phyloP scores from a whole-genome alignment of 2,113 vertebrate genomes.

The Noctilio leporinus region DNA sequence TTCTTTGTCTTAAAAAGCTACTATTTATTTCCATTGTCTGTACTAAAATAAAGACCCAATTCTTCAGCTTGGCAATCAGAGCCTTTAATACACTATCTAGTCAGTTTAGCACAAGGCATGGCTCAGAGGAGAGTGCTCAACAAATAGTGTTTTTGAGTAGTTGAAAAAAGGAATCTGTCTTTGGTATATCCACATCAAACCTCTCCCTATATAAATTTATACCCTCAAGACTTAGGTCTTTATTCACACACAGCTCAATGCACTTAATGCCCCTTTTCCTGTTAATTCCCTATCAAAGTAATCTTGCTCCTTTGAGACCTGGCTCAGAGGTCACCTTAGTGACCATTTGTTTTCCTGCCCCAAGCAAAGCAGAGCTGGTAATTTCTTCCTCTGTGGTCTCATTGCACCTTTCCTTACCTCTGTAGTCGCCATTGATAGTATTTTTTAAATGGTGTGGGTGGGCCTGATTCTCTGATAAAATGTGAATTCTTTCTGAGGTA shows the following conservation, averaged over 20 bases:
- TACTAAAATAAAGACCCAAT: neutral
- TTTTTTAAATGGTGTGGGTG: neutral
- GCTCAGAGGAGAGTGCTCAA: neutral
- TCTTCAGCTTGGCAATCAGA: neutral
- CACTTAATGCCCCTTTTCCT: neutral
- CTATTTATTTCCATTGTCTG: neutral
- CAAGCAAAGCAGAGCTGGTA: neutral
- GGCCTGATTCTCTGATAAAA: neutral
- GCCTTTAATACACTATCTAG: neutral
- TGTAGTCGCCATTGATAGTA: neutral
- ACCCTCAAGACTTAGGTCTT: neutral
- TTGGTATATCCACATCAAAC: neutral
- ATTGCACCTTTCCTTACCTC: neutral
- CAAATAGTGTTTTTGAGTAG: neutral
- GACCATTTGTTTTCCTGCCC: neutral
- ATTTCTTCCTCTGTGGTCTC: neutral
- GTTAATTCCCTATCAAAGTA: neutral
- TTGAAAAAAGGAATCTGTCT: neutral
- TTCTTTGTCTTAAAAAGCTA: neutral
- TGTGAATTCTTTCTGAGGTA: neutral
- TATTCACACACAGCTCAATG: neutral
- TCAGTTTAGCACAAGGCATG: neutral
- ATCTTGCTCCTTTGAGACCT: neutral
- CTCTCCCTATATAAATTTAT: neutral
- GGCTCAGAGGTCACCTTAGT: neutral